These are phyloP conservation scores for Drosophila ezoana DNA, from an alignment of 2,888 invertebrate genomes.

Conservation along the genomic window DNA sequence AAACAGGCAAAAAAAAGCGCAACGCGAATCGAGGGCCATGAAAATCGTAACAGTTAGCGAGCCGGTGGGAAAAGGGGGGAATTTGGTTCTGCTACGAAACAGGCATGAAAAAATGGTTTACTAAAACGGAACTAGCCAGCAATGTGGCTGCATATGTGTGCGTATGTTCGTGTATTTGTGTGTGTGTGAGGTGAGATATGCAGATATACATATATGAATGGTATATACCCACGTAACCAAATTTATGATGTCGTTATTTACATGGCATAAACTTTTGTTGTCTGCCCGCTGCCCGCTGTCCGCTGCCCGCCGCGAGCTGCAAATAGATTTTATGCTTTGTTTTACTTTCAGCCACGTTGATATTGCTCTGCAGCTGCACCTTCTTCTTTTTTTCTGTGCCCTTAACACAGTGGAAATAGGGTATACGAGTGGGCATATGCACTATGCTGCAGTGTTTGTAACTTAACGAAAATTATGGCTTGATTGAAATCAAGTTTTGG, in stretches of 20 bases:
- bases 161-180: not conserved
- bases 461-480: not conserved
- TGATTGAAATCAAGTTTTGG: too few species aligned
- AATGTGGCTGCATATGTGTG: conserved; percentile 29
- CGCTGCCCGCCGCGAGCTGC: conserved; percentile 49
- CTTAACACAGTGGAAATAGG: conserved; percentile 25
- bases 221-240: conserved; percentile 57
- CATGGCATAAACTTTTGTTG: conserved; percentile 78
- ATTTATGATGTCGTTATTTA: conserved; percentile 80
- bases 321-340: conserved; percentile 78
- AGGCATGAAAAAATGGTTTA: conserved; percentile 50
- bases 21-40: conserved; percentile 47
- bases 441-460: not conserved
- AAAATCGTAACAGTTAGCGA: conserved; percentile 66
- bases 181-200: conserved; percentile 53
- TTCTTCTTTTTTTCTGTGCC: conserved; percentile 24
- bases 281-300: conserved; percentile 25
- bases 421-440: not conserved
- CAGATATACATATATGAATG: conserved; percentile 28
- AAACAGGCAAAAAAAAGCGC: conserved; percentile 18
- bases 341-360: conserved; percentile 56
- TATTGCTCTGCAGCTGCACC: conserved; percentile 11
- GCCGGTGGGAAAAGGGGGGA: conserved; percentile 20
- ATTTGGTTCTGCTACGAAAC: conserved; percentile 11
- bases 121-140: conserved; percentile 70